Evolutionary conservation across 2,797 vertebrate genomes (phyloP).

Genomic region (Vultur gryphus): DNA sequence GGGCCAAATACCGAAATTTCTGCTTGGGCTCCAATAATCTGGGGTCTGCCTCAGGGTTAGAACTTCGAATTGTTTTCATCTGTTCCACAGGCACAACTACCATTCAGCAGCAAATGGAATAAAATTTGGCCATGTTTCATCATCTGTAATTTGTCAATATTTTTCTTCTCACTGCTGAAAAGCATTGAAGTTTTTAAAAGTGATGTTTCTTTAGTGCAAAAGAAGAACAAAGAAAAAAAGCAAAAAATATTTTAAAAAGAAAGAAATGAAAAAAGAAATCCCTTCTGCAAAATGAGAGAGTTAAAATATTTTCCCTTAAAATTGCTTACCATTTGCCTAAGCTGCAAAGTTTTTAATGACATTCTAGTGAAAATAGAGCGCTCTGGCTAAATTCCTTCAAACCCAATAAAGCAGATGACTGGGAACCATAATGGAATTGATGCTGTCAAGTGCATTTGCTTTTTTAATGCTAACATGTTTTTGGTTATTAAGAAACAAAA

Average conservation of each 20-base stretch:
- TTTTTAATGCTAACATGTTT: constrained; percentile 62
- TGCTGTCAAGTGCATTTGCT: constrained; percentile 50
- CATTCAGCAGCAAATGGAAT: constrained; percentile 39
- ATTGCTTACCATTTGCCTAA: constrained; percentile 42
- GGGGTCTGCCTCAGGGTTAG: constrained; percentile 17
- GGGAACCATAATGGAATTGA: constrained; percentile 54
- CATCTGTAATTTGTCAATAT: constrained; percentile 51
- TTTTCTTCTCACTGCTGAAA: constrained; percentile 38
- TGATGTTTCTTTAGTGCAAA: neutral
- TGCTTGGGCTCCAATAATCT: constrained; percentile 40
- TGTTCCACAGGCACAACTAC: neutral
- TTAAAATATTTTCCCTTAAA: neutral
- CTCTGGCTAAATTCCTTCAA: constrained; percentile 59
- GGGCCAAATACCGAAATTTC: constrained; percentile 40
- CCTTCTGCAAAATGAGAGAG: neutral
- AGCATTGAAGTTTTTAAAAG: neutral
- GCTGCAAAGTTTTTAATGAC: constrained; percentile 53
- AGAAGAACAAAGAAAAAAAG: neutral
- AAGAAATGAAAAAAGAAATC: neutral
- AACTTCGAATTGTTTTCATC: constrained; percentile 8
- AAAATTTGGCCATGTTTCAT: constrained; percentile 56
- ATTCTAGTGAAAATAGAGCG: constrained; percentile 30
- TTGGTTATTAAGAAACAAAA: constrained; percentile 58
- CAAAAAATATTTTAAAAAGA: neutral
- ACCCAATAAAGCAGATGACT: constrained; percentile 62